These are phyloP conservation scores for Archips crataeganus DNA, from an alignment of 2,888 invertebrate genomes.

Conservation along the genomic window DNA sequence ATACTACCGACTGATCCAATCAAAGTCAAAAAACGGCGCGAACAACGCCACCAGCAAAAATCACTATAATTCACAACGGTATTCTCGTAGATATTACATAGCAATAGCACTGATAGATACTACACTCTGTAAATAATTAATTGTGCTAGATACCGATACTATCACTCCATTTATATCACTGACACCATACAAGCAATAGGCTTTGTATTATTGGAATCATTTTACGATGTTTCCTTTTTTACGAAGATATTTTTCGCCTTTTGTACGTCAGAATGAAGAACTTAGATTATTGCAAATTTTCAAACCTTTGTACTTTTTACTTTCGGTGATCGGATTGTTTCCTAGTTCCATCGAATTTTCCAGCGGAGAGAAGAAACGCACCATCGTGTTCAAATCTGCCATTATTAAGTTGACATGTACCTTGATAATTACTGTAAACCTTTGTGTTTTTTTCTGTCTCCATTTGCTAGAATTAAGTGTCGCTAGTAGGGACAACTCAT, in stretches of 20 bases:
- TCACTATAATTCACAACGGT: too few relatives aligned
- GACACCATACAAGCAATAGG: neutral
- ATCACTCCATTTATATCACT: neutral
- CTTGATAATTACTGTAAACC: neutral
- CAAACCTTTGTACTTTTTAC: conserved; percentile 24
- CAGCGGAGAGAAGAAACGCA: neutral
- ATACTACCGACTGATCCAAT: too few relatives aligned
- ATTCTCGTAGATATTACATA: too few relatives aligned
- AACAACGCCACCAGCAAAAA: too few relatives aligned
- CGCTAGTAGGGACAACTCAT: neutral
- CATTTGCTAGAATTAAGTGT: conserved; percentile 18
- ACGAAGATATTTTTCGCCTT: conserved; percentile 28
- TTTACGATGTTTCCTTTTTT: conserved; percentile 17
- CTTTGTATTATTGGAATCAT: neutral
- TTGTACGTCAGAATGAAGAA: conserved; percentile 12
- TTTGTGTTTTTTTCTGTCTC: conserved; percentile 17
- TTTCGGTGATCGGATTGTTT: conserved; percentile 23
- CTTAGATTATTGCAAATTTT: conserved; percentile 30
- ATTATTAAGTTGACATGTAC: conserved; percentile 7
- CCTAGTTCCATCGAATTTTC: conserved; percentile 26
- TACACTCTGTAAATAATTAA: neutral
- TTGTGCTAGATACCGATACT: neutral
- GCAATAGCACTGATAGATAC: too few relatives aligned
- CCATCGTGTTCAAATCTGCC: conserved; percentile 14
- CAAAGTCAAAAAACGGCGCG: too few relatives aligned